These are phyloP conservation scores for Brachionus sp. DNA, from an alignment of 1,140 invertebrate species.

Conservation along the genomic window DNA sequence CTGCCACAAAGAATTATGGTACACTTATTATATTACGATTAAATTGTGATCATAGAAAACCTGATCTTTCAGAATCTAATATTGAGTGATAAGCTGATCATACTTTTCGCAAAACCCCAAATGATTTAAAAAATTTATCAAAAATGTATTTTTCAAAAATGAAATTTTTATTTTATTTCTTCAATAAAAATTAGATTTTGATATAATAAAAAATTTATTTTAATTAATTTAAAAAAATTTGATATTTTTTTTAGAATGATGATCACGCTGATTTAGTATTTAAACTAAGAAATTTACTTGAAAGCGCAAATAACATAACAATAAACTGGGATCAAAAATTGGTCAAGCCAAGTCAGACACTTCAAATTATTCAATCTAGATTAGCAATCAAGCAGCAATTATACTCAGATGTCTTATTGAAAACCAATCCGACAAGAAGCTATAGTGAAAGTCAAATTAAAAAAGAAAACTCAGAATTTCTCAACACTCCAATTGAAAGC, in stretches of 20 bases:
- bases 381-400: slow-evolving; percentile 39
- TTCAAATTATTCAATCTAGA: slow-evolving; percentile 45
- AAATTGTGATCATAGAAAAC: too few relatives aligned
- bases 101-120: too few relatives aligned
- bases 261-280: slow-evolving; percentile 37
- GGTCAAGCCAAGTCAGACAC: slow-evolving; percentile 44
- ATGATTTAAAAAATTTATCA: too few relatives aligned
- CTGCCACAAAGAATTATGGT: too few relatives aligned
- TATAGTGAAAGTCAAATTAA: not conserved
- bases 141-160: not conserved
- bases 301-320: slow-evolving; percentile 15
- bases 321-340: slow-evolving; percentile 16
- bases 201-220: too few relatives aligned
- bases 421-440: not conserved
- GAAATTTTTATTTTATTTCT: too few relatives aligned
- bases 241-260: too few relatives aligned
- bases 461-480: not conserved
- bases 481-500: not conserved
- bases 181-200: too few relatives aligned
- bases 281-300: slow-evolving; percentile 39
- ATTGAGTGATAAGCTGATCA: too few relatives aligned
- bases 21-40: too few relatives aligned
- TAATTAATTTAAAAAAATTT: too few relatives aligned
- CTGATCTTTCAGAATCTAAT: too few relatives aligned
- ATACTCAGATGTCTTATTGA: slow-evolving; percentile 8